Evolutionary conservation across 2,888 invertebrate species (phyloP).

Genomic region (Meloe dianella): DNA sequence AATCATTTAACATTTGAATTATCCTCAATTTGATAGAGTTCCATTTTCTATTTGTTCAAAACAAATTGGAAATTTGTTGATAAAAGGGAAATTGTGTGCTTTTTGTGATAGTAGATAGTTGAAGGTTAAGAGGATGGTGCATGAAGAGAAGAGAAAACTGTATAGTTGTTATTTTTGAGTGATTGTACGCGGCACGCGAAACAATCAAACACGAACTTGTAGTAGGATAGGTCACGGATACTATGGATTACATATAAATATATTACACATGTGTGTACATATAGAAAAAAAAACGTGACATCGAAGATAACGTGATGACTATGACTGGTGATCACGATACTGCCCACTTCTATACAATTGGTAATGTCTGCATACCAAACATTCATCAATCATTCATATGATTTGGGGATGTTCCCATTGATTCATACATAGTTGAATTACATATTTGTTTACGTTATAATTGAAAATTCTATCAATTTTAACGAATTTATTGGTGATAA

Average conservation of each 20-base stretch:
- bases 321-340: slow-evolving; percentile 40
- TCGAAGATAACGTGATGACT: slow-evolving; percentile 40
- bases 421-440: neutral
- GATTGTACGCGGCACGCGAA: slow-evolving; percentile 40
- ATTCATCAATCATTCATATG: slow-evolving; percentile 13
- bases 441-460: neutral
- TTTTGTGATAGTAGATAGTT: neutral
- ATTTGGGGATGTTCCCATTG: neutral
- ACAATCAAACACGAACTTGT: slow-evolving; percentile 38
- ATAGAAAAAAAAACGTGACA: slow-evolving; percentile 25
- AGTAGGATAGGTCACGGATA: slow-evolving; percentile 39
- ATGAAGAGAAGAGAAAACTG: slow-evolving; percentile 20
- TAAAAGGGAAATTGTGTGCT: slow-evolving; percentile 25
- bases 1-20: too few relatives aligned
- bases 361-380: slow-evolving; percentile 12
- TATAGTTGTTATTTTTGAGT: slow-evolving; percentile 27
- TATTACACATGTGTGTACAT: slow-evolving; percentile 23
- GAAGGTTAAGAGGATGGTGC: slow-evolving; percentile 30
- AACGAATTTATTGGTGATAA: neutral
- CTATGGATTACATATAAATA: slow-evolving; percentile 37
- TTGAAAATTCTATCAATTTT: neutral
- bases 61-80: neutral
- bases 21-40: too few relatives aligned
- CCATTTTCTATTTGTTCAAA: too few relatives aligned
- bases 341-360: slow-evolving; percentile 17